Percentiles rank a stretch among this genome's conserved stretches.
phyloP scores from a whole-genome alignment of 2,113 vertebrate species.

The Scatophagus argus region DNA sequence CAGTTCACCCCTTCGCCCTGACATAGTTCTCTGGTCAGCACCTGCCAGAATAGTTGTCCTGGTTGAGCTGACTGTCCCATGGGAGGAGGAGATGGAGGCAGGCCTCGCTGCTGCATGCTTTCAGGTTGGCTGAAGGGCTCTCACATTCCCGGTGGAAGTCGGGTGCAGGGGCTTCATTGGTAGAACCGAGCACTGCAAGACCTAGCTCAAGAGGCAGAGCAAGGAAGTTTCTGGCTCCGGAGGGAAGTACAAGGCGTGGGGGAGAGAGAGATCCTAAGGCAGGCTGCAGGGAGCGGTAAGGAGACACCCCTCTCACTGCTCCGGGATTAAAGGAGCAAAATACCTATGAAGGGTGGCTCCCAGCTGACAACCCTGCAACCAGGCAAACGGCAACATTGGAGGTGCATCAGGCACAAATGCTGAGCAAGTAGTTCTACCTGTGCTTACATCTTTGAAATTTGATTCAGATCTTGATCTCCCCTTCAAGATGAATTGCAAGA shows the following conservation, averaged over 20 bases:
- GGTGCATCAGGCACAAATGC: neutral
- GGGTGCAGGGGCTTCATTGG: no score
- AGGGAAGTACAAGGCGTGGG: neutral
- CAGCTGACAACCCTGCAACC: neutral
- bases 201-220: no score
- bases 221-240: neutral
- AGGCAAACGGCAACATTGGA: neutral
- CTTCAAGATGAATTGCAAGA: no score
- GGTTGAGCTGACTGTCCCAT: neutral
- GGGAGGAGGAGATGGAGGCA: neutral
- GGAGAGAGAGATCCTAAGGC: neutral
- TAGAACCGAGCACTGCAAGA: no score
- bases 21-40: neutral
- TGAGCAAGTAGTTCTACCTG: neutral
- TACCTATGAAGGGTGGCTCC: no score
- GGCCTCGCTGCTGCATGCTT: no score
- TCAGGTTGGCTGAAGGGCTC: no score
- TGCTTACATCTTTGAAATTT: no score
- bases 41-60: neutral
- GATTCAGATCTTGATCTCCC: no score
- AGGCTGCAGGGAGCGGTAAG: neutral
- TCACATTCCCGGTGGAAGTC: no score
- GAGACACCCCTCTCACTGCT: neutral
- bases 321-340: no score
- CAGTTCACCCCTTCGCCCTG: neutral